Conservation (phyloP, 64 coral and sea anemone species). For the Astreopora myriophthalma region DNA sequence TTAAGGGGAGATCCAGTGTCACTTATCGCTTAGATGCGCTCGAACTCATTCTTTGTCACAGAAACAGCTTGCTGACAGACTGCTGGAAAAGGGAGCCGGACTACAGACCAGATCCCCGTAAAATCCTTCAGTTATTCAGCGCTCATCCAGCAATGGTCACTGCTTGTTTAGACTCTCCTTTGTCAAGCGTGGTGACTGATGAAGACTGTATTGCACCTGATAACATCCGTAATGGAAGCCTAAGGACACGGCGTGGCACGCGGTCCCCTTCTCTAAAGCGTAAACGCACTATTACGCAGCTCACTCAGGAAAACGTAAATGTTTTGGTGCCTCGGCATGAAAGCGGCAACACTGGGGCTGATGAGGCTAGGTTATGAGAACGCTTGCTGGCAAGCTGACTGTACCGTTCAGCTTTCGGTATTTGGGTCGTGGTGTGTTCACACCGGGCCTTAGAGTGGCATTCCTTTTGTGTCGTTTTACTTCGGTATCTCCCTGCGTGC, state of each 20-base stretch:
- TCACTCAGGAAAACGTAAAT: background rate
- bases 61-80: constrained; percentile 8
- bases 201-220: constrained; percentile 24
- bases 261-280: background rate
- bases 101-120: constrained; percentile 65
- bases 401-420: background rate
- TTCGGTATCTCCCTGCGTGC: background rate
- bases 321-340: background rate
- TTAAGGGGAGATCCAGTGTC: background rate
- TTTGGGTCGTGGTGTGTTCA: background rate
- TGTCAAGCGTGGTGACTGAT: constrained; percentile 68
- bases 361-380: background rate
- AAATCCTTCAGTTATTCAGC: constrained; percentile 50
- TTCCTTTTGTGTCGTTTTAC: background rate
- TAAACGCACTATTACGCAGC: background rate
- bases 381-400: background rate
- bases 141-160: constrained; percentile 56
- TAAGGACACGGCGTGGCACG: background rate
- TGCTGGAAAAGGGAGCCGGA: constrained; percentile 71
- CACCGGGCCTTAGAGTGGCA: background rate
- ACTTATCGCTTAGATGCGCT: background rate
- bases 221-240: background rate
- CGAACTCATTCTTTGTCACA: background rate
- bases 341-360: background rate
- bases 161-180: constrained; percentile 72